Evolutionary conservation across 2,113 vertebrate genomes (phyloP).

Genomic region (Petrocephalus microphthalmus): DNA sequence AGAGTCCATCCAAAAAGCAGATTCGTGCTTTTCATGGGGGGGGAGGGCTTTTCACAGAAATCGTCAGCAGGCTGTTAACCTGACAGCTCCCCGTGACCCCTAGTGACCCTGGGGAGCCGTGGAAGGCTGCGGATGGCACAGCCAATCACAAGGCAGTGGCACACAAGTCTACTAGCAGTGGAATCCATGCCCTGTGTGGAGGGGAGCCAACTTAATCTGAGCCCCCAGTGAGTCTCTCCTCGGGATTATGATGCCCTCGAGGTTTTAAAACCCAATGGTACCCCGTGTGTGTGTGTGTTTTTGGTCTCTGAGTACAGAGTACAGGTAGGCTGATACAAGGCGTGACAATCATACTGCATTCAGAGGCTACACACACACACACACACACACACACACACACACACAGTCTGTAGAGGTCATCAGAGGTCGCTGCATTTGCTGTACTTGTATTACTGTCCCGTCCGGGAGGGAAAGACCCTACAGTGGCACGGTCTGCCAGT

Average conservation of each 20-base stretch:
- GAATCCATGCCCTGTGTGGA: background rate
- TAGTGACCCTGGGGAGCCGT: background rate
- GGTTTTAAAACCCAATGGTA: background rate
- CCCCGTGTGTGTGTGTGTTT: background rate
- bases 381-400: too few relatives aligned
- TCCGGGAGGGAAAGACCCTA: background rate
- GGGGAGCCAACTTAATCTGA: background rate
- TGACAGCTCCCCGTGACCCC: background rate
- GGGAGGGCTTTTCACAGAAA: background rate
- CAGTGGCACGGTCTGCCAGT: background rate
- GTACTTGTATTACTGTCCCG: background rate
- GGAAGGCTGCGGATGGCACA: background rate
- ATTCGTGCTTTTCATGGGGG: background rate
- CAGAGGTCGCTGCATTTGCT: background rate
- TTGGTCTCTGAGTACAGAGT: background rate
- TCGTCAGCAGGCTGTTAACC: slow-evolving; percentile 5
- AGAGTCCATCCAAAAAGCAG: background rate
- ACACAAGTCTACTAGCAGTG: background rate
- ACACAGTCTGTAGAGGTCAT: too few relatives aligned
- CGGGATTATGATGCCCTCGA: background rate
- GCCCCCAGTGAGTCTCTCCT: background rate
- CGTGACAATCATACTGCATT: background rate
- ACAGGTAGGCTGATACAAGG: background rate
- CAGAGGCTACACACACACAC: background rate
- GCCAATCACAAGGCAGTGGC: background rate